Conservation (phyloP, 2,888 invertebrate species). For the Pedicia rivosa region DNA sequence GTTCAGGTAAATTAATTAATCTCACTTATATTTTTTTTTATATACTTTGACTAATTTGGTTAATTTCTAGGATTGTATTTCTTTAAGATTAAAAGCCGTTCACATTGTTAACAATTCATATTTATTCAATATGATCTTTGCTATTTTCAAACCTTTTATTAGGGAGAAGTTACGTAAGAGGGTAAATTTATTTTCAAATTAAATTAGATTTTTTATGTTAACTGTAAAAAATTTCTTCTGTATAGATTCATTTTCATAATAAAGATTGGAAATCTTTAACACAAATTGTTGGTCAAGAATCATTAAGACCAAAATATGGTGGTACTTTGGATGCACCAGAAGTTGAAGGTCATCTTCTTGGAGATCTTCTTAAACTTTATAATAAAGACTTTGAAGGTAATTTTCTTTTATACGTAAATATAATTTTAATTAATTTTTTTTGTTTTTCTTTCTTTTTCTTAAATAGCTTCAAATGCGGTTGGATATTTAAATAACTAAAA, state of each 20-base stretch:
- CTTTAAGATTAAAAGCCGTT: conserved; percentile 66
- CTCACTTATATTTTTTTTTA: too few species aligned
- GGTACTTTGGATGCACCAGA: conserved; percentile 47
- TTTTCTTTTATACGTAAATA: too few species aligned
- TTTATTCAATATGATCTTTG: conserved; percentile 72
- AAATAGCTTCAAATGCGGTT: too few species aligned
- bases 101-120: conserved; percentile 80
- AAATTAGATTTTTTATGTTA: conserved; percentile 1
- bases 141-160: conserved; percentile 77
- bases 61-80: conserved; percentile 63
- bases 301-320: conserved; percentile 46
- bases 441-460: too few species aligned
- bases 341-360: conserved; percentile 44
- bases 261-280: conserved; percentile 42
- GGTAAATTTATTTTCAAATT: conserved; percentile 30
- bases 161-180: conserved; percentile 65
- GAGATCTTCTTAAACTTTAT: conserved; percentile 47
- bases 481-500: too few species aligned
- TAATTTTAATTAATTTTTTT: too few species aligned
- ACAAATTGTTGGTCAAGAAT: conserved; percentile 38
- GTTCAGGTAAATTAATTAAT: too few species aligned
- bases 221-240: conserved; percentile 4
- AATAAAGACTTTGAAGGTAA: conserved; percentile 51
- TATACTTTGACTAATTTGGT: conserved; percentile 9
- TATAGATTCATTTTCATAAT: conserved; percentile 56